phyloP scores from a whole-genome alignment of 35 echinoderm and acorn worm genomes.

The Antedon bifida region DNA sequence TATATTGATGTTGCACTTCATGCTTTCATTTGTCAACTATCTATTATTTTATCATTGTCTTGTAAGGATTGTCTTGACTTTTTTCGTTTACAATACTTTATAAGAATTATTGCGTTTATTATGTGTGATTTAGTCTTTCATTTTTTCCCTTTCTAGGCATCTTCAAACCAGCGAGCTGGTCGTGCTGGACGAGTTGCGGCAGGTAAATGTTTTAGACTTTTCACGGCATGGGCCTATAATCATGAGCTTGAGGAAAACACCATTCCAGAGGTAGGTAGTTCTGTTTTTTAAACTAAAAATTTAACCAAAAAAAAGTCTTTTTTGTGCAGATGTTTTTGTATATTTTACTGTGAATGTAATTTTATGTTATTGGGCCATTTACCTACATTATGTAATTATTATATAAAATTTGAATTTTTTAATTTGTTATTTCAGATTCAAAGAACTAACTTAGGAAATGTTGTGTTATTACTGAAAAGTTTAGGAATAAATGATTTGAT shows the following conservation, averaged over 20 bases:
- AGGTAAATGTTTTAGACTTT: slow-evolving; percentile 78
- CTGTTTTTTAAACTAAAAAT: not conserved
- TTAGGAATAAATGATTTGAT: slow-evolving; percentile 91
- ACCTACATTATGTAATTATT: no score
- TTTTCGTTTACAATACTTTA: no score
- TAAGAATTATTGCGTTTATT: no score
- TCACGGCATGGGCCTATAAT: slow-evolving; percentile 94
- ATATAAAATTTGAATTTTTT: not conserved
- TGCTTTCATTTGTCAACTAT: no score
- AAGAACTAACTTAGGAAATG: slow-evolving; percentile 88
- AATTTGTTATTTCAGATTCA: slow-evolving; percentile 48
- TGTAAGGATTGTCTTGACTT: no score
- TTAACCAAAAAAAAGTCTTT: no score
- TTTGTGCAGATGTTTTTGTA: no score
- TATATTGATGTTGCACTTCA: no score
- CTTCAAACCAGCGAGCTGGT: slow-evolving; percentile 89
- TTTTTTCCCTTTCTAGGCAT: slow-evolving; percentile 33
- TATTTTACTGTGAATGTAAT: no score
- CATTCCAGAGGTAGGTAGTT: slow-evolving; percentile 67
- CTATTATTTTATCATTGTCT: no score
- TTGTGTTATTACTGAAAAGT: slow-evolving; percentile 83
- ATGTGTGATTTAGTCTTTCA: no score
- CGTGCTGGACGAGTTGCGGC: slow-evolving; percentile 80
- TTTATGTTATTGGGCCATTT: no score
- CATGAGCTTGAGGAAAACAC: slow-evolving; percentile 91